phyloP scores from a whole-genome alignment of 2,113 vertebrate species.

The Varanus komodoensis region DNA sequence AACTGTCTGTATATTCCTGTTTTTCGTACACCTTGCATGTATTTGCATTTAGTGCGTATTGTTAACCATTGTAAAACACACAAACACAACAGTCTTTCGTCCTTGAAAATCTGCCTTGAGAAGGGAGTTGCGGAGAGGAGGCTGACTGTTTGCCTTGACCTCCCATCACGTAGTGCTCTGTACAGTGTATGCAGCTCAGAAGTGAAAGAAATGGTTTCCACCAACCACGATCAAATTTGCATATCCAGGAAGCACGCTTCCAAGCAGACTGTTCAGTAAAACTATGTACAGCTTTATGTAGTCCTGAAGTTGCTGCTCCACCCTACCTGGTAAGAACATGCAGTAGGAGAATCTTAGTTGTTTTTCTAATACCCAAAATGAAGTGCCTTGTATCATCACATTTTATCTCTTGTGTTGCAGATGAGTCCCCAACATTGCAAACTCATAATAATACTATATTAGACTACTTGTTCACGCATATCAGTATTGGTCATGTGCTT shows the following conservation, averaged over 20 bases:
- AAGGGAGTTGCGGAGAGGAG: neutral
- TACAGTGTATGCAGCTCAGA: neutral
- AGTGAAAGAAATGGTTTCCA: neutral
- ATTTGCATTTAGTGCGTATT: neutral
- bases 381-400: conserved; percentile 1
- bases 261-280: neutral
- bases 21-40: neutral
- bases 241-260: neutral
- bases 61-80: neutral
- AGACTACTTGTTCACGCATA: neutral
- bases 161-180: neutral
- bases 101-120: neutral
- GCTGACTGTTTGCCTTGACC: neutral
- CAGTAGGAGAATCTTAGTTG: neutral
- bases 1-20: neutral
- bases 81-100: neutral
- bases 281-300: neutral
- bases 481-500: neutral
- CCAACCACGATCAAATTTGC: neutral
- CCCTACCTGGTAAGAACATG: neutral
- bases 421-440: neutral
- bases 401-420: neutral
- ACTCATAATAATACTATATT: neutral
- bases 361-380: neutral
- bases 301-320: neutral